Evolutionary conservation across 2,797 vertebrate genomes (phyloP).

Genomic region (Pipistrellus kuhlii): DNA sequence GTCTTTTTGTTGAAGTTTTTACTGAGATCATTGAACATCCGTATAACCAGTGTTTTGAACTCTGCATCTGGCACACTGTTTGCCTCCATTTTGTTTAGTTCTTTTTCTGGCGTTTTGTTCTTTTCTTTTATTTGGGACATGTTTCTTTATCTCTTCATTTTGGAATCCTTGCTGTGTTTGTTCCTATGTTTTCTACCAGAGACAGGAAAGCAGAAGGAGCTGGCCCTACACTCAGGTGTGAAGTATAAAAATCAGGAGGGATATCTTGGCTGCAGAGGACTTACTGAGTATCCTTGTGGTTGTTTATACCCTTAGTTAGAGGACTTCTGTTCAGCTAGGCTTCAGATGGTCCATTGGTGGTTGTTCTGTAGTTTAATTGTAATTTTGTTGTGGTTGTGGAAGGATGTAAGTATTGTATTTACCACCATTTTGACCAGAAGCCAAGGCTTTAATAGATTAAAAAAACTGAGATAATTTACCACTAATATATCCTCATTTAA

Average conservation of each 20-base stretch:
- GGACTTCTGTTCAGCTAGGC: background rate
- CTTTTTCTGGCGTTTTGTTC: background rate
- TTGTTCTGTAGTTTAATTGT: background rate
- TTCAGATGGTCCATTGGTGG: background rate
- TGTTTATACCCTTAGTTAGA: background rate
- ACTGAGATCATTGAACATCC: background rate
- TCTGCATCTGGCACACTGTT: background rate
- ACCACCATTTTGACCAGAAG: background rate
- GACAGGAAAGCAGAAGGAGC: background rate
- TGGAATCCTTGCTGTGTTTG: background rate
- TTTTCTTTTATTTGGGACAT: background rate
- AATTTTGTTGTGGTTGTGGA: background rate
- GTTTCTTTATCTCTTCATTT: background rate
- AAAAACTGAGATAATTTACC: background rate
- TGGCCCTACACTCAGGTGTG: too few species aligned
- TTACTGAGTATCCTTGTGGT: background rate
- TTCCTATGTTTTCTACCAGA: background rate
- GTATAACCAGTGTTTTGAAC: background rate
- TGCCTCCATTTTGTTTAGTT: background rate
- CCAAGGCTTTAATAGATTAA: background rate
- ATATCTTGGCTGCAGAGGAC: too few species aligned
- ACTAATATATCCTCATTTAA: background rate
- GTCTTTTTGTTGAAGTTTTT: background rate
- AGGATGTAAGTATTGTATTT: background rate
- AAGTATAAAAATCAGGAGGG: too few species aligned